These are phyloP conservation scores for Nephrotoma guestfalica DNA, from an alignment of 2,888 invertebrate species.

Conservation along the genomic window DNA sequence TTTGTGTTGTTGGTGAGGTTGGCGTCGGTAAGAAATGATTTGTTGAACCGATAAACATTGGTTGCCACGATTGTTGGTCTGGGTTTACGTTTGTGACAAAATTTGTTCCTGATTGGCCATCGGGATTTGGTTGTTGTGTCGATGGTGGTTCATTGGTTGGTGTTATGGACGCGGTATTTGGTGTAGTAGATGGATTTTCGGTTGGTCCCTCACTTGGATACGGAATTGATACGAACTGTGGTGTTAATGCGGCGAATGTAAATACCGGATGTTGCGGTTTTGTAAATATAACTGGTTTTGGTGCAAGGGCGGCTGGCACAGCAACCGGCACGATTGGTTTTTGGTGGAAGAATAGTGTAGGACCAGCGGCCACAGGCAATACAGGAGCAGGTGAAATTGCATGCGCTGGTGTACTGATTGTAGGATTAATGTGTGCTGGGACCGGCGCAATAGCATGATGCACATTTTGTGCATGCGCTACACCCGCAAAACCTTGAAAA, in stretches of 20 bases:
- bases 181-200: neutral
- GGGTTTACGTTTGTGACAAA: neutral
- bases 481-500: neutral
- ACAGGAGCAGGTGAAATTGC: neutral
- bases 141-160: neutral
- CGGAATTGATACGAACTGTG: neutral
- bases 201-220: neutral
- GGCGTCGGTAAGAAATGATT: neutral
- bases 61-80: neutral
- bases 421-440: neutral
- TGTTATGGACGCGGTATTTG: neutral
- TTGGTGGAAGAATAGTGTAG: neutral
- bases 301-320: neutral
- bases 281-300: neutral
- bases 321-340: neutral
- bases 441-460: neutral
- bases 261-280: neutral
- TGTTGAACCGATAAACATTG: neutral
- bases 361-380: neutral
- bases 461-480: neutral
- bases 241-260: neutral
- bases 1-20: neutral
- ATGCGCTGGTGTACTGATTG: neutral
- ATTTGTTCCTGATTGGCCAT: neutral
- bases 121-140: neutral